These are phyloP conservation scores for Urocitellus parryii DNA, from an alignment of 2,113 vertebrate species.

Conservation along the genomic window DNA sequence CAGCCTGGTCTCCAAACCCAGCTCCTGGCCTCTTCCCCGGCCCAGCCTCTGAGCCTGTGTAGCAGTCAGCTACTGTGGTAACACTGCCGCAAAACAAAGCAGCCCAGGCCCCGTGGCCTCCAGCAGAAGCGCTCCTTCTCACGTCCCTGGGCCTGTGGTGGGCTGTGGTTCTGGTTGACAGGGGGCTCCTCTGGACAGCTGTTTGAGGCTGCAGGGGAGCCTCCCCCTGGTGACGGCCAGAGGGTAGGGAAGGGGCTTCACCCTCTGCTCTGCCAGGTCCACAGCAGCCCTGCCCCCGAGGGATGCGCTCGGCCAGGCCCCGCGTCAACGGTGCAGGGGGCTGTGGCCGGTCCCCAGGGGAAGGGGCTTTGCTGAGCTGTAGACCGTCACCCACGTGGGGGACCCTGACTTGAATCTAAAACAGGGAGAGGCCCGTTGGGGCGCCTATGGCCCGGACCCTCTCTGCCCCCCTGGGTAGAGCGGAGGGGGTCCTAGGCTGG, in stretches of 20 bases:
- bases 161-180: background rate
- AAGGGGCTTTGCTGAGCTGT: background rate
- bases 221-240: background rate
- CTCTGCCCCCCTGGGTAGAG: no score
- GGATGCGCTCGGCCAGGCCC: background rate
- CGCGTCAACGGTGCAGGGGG: background rate
- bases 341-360: rapidly evolving
- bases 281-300: background rate
- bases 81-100: background rate
- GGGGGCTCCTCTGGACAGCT: no score
- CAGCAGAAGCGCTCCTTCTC: background rate
- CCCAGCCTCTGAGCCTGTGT: background rate
- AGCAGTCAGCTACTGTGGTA: background rate
- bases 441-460: background rate
- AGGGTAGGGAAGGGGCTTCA: background rate
- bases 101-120: background rate
- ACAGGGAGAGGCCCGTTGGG: background rate
- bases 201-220: background rate
- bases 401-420: background rate
- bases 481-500: no score
- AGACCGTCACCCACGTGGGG: background rate
- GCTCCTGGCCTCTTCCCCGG: background rate
- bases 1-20: background rate
- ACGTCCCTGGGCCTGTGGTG: rapidly evolving
- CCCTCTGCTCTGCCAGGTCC: background rate